Evolutionary conservation across 1,140 invertebrate genomes (phyloP), one percentile per base, ranked within the genome.

Genomic region (Anadara kagoshimensis): DNA sequence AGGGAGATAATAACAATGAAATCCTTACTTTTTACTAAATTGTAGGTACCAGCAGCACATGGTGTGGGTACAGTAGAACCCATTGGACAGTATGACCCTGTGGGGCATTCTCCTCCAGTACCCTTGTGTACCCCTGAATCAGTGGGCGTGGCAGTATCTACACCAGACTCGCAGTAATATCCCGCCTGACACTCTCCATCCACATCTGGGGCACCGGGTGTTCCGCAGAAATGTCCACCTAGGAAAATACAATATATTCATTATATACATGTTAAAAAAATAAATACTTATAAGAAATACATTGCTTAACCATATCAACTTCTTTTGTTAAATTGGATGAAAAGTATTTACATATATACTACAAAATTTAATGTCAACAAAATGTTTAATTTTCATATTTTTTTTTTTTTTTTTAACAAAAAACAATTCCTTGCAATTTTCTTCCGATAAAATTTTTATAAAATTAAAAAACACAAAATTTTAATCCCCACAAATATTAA

Each of bases 81-180:
- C 22, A 59, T 63, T 5, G 86, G 84, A 70, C 87, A 88, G 74
- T 86, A 87, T n/a, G 70, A 78, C 1, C 87, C 87, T 1, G 73
- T 71, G n/a, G 85, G 84, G 65, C 87, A 88, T 57, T 79, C 73
- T 14, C 63, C 83, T 20, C 87, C 87, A 12, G 72, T 61, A 10
- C 86, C 86, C 49, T 80, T 86, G 69, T 85, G 81, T 0, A 61
- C 5, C 1, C 49, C 65, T 36, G 58, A 29, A 24, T 75, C 67
- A 16, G 78, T 73, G 10, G 87, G 87, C 54, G 84, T 86, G n/a
- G 80, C 73, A 5, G 83, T 86, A 71, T 88, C 85, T 12, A 84
- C 81, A n/a, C 87, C 87, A 8, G 74, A 79, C 65, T 83, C 85
- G 78, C 87, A 88, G 70, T 87, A 88, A 70, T 86, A 81, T 10